Conservation (phyloP, 2,888 invertebrate species). For the Sycophila texana region DNA sequence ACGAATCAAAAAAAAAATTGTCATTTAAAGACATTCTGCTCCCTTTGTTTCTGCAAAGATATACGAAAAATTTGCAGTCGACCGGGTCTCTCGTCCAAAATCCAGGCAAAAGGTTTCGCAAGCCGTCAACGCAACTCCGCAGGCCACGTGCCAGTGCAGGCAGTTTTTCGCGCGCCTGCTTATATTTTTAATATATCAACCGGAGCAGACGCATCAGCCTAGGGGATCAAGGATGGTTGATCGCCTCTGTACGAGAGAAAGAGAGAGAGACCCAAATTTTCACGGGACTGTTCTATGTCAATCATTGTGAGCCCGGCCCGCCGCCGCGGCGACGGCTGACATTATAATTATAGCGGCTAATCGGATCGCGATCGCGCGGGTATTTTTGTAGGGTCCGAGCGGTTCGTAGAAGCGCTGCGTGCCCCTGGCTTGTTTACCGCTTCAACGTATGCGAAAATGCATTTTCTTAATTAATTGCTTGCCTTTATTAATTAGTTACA, state of each 20-base stretch:
- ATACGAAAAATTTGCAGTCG: too few species aligned
- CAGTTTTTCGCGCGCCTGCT: background rate
- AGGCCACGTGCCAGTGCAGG: background rate
- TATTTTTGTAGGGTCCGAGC: slow-evolving; percentile 62
- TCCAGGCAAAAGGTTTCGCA: too few species aligned
- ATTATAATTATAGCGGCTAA: slow-evolving; percentile 70
- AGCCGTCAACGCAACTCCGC: background rate
- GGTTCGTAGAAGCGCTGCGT: background rate
- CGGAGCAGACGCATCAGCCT: slow-evolving; percentile 3
- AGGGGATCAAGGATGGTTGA: slow-evolving; percentile 30
- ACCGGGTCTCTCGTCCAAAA: too few species aligned
- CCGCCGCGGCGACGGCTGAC: background rate
- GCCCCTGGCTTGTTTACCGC: too few species aligned
- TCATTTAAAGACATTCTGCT: background rate
- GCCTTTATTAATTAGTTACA: too few species aligned
- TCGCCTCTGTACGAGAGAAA: background rate
- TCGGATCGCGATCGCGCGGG: slow-evolving; percentile 63
- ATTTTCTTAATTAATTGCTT: too few species aligned
- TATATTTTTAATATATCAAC: slow-evolving; percentile 44
- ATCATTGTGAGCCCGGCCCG: slow-evolving; percentile 17
- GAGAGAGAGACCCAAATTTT: slow-evolving; percentile 47
- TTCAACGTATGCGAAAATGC: too few species aligned
- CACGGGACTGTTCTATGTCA: slow-evolving; percentile 32
- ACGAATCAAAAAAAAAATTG: background rate
- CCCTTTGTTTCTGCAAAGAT: too few species aligned